Base-by-base conservation (phyloP, 2,797 vertebrate genomes). In the Orestias chungarensis region DNA sequence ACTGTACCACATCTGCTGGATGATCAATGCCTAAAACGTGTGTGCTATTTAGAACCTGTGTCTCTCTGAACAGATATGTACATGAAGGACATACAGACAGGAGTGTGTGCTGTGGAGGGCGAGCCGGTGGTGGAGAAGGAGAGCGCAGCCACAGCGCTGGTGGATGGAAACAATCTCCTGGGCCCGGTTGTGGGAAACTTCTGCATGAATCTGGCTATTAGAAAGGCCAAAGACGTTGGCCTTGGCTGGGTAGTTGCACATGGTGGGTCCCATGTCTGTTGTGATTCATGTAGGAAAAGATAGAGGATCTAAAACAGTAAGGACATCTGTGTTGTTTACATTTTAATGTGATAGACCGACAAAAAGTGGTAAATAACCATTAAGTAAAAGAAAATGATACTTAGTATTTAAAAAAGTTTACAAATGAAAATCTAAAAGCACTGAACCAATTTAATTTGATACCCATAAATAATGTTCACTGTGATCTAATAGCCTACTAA, bases 171-270 rank as follows among this genome's bases (percentile, higher is more conserved):
- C 59, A 95, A 95, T 86, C 87, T 95, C 18, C 84, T 95, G 75
- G 95, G 95, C 4, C 94, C 95, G 0, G 93, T 95, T 72, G 94
- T 95, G 59, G 95, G 94, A 57, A 95, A 94, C 88, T 95, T 92
- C 90, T 95, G 94, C 83, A 95, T 95, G 94, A 77, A 90, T 40
- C 79, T 95, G 82, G 94, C 95, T 70, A 87, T 95, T 10, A 90
- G 88, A 76, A 95, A 95, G 79, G 95, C 94, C 71, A 92, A 78
- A 73, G 81, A 94, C 0, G 88, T 78, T 0, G 94, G 95, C 65
- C 88, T 95, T 6, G 94, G 94, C 87, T 95, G 94, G 94, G 94
- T 95, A 77, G 93, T 94, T 43, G 93, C 95, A 18, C 85, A 77
- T 0, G 91, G 95, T 93, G 82, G 88, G 92, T 80, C n/a, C 44